These are phyloP conservation scores for Caenorhabditis becei DNA, from an alignment of 2,888 invertebrate genomes.

Conservation along the genomic window DNA sequence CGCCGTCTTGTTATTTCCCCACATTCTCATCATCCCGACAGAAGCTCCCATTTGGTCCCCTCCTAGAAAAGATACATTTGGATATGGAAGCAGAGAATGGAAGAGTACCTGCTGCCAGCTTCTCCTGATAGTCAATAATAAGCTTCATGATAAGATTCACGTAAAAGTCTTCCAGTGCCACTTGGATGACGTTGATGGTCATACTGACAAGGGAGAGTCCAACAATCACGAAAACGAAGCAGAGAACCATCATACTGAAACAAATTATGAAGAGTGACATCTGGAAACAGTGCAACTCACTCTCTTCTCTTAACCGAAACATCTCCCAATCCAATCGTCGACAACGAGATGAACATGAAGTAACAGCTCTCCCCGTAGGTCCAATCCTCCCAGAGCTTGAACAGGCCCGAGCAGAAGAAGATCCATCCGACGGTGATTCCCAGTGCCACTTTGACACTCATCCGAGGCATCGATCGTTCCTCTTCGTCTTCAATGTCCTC, in stretches of 20 bases:
- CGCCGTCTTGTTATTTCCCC: slow-evolving; percentile 80
- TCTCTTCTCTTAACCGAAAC: slow-evolving; percentile 77
- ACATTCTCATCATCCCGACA: slow-evolving; percentile 81
- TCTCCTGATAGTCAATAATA: slow-evolving; percentile 80
- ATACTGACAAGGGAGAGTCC: slow-evolving; percentile 83
- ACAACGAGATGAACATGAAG: slow-evolving; percentile 83
- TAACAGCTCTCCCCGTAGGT: slow-evolving; percentile 83
- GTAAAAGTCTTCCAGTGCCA: slow-evolving; percentile 81
- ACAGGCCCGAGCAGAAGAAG: slow-evolving; percentile 92
- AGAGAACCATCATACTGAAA: slow-evolving; percentile 80
- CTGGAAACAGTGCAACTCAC: no score
- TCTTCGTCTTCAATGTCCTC: slow-evolving; percentile 65
- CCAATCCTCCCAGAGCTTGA: slow-evolving; percentile 91
- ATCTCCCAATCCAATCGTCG: slow-evolving; percentile 82
- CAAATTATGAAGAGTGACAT: neutral
- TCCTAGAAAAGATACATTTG: slow-evolving; percentile 33
- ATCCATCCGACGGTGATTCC: slow-evolving; percentile 92
- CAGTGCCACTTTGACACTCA: slow-evolving; percentile 77
- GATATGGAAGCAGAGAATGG: neutral
- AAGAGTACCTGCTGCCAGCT: slow-evolving; percentile 73
- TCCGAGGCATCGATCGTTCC: slow-evolving; percentile 63
- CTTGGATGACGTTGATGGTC: slow-evolving; percentile 83
- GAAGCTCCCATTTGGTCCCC: slow-evolving; percentile 78
- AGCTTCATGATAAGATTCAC: slow-evolving; percentile 79
- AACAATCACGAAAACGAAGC: slow-evolving; percentile 82